phyloP scores from a whole-genome alignment of 2,888 invertebrate genomes.

The Archips xylosteana region DNA sequence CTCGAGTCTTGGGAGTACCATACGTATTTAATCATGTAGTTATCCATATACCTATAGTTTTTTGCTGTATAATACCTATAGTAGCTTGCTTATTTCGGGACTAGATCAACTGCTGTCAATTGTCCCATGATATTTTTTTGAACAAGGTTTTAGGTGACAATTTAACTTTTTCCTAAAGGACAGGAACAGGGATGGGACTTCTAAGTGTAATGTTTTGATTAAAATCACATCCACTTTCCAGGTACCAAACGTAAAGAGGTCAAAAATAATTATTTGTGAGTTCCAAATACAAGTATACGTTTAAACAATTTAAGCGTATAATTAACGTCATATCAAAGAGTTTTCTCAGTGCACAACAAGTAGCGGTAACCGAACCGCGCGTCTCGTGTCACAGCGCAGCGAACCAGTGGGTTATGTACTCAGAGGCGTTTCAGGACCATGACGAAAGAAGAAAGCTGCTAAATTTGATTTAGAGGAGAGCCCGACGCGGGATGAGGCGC shows the following conservation, averaged over 20 bases:
- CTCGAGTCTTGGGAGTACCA: too few relatives aligned
- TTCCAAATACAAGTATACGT: not conserved
- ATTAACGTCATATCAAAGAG: not conserved
- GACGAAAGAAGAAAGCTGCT: constrained; percentile 78
- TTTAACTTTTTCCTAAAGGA: too few relatives aligned
- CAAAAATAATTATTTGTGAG: not conserved
- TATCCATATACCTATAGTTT: too few relatives aligned
- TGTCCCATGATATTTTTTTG: too few relatives aligned
- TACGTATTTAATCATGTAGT: too few relatives aligned
- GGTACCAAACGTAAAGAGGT: not conserved
- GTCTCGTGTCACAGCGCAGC: constrained; percentile 33
- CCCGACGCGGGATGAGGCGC: constrained; percentile 68
- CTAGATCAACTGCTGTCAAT: too few relatives aligned
- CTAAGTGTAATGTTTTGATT: not conserved
- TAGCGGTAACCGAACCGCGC: not conserved
- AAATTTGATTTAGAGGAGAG: constrained; percentile 81
- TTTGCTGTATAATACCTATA: too few relatives aligned
- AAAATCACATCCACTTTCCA: not conserved
- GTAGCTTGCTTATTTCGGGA: too few relatives aligned
- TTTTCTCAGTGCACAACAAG: not conserved
- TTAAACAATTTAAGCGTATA: not conserved
- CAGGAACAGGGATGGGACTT: too few relatives aligned
- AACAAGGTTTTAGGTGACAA: too few relatives aligned
- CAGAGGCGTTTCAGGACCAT: constrained; percentile 60
- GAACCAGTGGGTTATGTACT: constrained; percentile 55